These are phyloP conservation scores for Ellobius talpinus DNA, from an alignment of 2,113 vertebrate genomes.

Conservation along the genomic window DNA sequence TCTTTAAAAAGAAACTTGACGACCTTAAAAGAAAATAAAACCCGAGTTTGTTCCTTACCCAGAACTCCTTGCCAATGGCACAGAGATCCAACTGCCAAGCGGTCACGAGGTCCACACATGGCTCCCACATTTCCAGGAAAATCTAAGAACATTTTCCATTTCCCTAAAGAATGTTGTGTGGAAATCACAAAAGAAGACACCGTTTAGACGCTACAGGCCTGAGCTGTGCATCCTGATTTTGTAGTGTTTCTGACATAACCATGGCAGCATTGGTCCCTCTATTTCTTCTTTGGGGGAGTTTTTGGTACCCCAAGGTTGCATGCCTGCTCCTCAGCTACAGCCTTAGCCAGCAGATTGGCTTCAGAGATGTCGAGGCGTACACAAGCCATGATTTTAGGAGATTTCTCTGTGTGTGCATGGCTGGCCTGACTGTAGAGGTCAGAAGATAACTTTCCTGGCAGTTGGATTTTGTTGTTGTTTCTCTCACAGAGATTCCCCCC, in stretches of 20 bases:
- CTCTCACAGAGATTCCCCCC: background rate
- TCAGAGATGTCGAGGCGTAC: background rate
- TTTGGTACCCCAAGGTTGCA: background rate
- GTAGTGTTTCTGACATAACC: background rate
- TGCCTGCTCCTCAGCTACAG: background rate
- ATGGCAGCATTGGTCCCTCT: background rate
- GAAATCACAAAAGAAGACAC: background rate
- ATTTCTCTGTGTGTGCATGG: background rate
- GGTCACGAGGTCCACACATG: background rate
- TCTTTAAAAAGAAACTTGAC: conserved; percentile 28
- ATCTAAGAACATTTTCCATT: background rate
- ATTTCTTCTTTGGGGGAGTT: background rate
- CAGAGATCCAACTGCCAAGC: background rate
- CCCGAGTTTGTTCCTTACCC: background rate
- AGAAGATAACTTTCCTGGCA: background rate
- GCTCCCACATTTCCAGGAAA: conserved; percentile 32
- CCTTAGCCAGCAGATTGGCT: background rate
- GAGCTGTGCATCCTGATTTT: background rate
- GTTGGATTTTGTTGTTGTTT: background rate
- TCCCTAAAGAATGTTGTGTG: background rate
- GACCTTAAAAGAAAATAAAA: background rate
- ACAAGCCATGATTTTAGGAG: background rate
- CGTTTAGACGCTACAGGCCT: background rate
- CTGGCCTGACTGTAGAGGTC: background rate
- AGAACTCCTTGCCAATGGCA: background rate